A percentile compares a stretch with the other conserved stretches of the same genome.
phyloP scores from a whole-genome alignment of 2,888 invertebrate species.

The Tachina grossa region DNA sequence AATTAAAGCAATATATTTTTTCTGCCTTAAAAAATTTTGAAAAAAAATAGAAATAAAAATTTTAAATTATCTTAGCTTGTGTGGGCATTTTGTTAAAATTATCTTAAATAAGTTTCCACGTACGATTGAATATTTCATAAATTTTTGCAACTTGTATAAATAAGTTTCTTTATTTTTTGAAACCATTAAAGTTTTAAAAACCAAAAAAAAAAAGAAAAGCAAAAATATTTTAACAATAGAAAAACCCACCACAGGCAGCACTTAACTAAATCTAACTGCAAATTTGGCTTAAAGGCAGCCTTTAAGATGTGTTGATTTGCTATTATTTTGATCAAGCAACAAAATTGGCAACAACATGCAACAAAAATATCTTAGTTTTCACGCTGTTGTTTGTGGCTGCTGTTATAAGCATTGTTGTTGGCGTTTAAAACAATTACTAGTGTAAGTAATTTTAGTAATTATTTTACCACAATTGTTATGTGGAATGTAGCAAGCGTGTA shows the following conservation, averaged over 20 bases:
- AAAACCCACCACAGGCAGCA: constrained; percentile 43
- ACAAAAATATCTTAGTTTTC: neutral
- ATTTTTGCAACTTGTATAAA: constrained; percentile 29
- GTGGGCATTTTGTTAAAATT: constrained; percentile 58
- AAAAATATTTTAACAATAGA: constrained; percentile 34
- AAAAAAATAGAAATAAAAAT: neutral
- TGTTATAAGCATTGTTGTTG: constrained; percentile 13
- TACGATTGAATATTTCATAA: constrained; percentile 30
- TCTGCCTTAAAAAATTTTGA: neutral
- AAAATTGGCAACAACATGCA: neutral
- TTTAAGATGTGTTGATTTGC: constrained; percentile 64
- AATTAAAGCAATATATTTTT: constrained; percentile 35
- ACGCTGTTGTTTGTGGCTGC: constrained; percentile 1
- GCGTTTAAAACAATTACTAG: constrained; percentile 41
- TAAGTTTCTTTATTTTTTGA: neutral
- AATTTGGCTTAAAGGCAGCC: constrained; percentile 60
- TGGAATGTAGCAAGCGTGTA: neutral
- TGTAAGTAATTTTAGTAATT: constrained; percentile 55
- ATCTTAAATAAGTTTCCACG: constrained; percentile 30
- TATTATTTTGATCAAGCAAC: constrained; percentile 32
- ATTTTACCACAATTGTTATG: constrained; percentile 30
- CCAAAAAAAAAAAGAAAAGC: neutral
- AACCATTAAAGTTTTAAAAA: neutral
- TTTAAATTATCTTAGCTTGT: constrained; percentile 50
- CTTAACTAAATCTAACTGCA: constrained; percentile 39